phyloP scores from a whole-genome alignment of 1,140 invertebrate species.

The Meloidogyne chitwoodi region DNA sequence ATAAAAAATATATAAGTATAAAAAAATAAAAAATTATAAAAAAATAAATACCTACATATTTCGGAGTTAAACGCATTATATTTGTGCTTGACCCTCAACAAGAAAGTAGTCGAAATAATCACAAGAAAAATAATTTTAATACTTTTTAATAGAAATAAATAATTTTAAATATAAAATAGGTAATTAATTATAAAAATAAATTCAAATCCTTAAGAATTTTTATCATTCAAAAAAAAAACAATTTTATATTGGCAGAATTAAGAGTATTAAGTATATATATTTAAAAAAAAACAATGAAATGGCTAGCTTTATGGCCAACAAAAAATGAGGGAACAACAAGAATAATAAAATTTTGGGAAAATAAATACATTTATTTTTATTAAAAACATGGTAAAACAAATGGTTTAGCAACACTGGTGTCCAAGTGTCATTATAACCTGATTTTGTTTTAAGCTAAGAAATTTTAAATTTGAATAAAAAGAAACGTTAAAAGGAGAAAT shows the following conservation, averaged over 20 bases:
- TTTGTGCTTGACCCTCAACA: too few relatives aligned
- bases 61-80: too few relatives aligned
- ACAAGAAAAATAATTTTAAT: slow-evolving; percentile 9
- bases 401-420: too few relatives aligned
- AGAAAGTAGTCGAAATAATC: background rate
- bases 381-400: too few relatives aligned
- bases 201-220: background rate
- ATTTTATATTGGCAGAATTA: too few relatives aligned
- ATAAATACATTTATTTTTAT: background rate
- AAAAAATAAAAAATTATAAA: background rate
- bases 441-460: too few relatives aligned
- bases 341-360: background rate
- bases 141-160: background rate
- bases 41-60: too few relatives aligned
- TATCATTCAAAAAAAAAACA: background rate
- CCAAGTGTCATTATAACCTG: too few relatives aligned
- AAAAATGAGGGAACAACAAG: background rate
- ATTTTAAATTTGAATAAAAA: background rate
- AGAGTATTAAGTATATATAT: too few relatives aligned
- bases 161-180: background rate
- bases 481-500: background rate
- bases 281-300: background rate
- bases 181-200: background rate
- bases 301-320: background rate
- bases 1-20: background rate